Base-by-base conservation (phyloP, 2,113 vertebrate genomes). In the Chamaea fasciata region DNA sequence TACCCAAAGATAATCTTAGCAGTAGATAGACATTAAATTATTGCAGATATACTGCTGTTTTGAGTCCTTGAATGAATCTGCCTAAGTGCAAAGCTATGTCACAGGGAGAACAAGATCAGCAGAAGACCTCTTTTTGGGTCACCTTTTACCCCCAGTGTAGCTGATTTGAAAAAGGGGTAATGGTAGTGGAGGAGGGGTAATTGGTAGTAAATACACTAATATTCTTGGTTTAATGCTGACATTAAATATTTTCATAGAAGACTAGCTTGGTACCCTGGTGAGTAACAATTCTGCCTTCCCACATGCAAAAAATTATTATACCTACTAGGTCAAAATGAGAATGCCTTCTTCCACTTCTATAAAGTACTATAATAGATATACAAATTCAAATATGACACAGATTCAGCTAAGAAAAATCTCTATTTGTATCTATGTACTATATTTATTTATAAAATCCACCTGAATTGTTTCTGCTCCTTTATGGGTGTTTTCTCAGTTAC, bases 141-240 rank as follows among this genome's bases (percentile, higher is more conserved):
- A 56, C 17, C 14, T 89, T 28, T 92, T 57, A 59, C 11, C 59
- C 65, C 27, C 41, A 42, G 30, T 47, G 23, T 27, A 55, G 28
- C 44, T 60, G 30, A 69, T 46, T 28, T 42, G 42, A n/a, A 56
- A 28, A 12, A 33, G 8, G 5, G 7, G 3, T 39, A 39, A 27
- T 69, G 17, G 37, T 39, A 39, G 37, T 18, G 30, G 53, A 10
- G 4, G 6, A 15, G 0, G 0, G 14, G 0, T 33, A 15, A 73
- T 16, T 62, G 18, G 15, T 47, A 53, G 15, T 42, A 53, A 78
- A 87, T n/a, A 76, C 49, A 64, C 44, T 31, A 77, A 47, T 50
- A 50, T 26, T 24, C 26, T 73, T 49, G 13, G 30, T 83, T 49
- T 68, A 83, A 83, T 37, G 11, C 47, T 63, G 13, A n/a, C 31